Evolutionary conservation across 1,140 invertebrate genomes (phyloP).

Genomic region (Zaprionus nigranus): DNA sequence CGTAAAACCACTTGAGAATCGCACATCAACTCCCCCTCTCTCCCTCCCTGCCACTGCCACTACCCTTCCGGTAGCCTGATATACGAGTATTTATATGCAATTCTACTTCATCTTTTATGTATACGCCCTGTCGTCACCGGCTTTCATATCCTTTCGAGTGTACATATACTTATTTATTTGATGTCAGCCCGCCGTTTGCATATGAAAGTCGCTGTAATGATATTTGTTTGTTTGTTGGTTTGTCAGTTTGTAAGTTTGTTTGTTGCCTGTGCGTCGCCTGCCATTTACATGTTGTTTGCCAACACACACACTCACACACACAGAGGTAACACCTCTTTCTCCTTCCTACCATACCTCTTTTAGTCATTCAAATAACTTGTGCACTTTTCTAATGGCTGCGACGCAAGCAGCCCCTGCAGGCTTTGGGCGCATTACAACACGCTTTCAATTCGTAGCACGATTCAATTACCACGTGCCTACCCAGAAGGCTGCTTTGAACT

Average conservation of each 20-base stretch:
- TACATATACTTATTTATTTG: constrained; percentile 58
- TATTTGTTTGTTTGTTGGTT: constrained; percentile 67
- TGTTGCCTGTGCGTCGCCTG: constrained; percentile 72
- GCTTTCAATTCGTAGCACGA: constrained; percentile 76
- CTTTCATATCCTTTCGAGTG: constrained; percentile 79
- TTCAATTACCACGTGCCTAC: constrained; percentile 76
- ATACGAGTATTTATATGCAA: constrained; percentile 75
- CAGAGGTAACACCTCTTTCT: neutral
- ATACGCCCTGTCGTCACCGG: constrained; percentile 70
- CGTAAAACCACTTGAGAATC: constrained; percentile 67
- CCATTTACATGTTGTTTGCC: constrained; percentile 75
- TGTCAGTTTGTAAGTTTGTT: constrained; percentile 45
- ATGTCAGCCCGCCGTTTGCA: constrained; percentile 73
- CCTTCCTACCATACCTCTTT: neutral
- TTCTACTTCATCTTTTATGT: constrained; percentile 82
- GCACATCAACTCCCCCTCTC: constrained; percentile 4
- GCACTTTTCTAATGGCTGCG: constrained; percentile 72
- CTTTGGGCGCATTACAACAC: constrained; percentile 65
- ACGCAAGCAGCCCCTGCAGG: constrained; percentile 8
- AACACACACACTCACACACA: constrained; percentile 46
- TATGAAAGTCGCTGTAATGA: constrained; percentile 79
- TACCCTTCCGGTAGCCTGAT: neutral
- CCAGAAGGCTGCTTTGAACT: constrained; percentile 50
- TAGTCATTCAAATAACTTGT: constrained; percentile 42
- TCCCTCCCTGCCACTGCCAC: constrained; percentile 1